Base-by-base conservation (phyloP, 2,888 invertebrate genomes). In the Eupithecia tripunctaria region DNA sequence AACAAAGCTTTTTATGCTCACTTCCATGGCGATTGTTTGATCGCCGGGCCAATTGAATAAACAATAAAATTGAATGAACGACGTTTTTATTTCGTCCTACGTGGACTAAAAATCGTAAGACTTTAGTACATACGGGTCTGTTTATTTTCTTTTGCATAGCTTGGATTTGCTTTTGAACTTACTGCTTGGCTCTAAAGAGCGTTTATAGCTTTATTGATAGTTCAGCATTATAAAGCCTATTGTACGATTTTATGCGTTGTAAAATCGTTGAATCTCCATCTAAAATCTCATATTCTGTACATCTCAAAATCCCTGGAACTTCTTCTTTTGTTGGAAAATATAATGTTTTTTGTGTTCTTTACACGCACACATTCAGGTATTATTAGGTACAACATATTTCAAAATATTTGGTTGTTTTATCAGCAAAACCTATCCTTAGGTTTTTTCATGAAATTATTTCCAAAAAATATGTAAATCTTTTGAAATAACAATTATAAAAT, bases 1-100 rank as follows among this genome's bases (percentile, higher is more conserved):
- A 56, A 62, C 65, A 70, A 70, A 70, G 70, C 65, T 65, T 69
- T 72, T 15, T 38, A 72, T 66, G 63, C 27, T 41, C 66, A 63
- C 67, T 62, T 60, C 43, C 36, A 43, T 18, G 27, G 38, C 67
- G 10, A 62, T 67, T 67, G 67, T 69, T 72, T 72, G 43, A 69
- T 62, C 69, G 63, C 32, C 62, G 70, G 29, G 43, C 38, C 62
- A 62, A 47, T 67, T 14, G 14, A 71, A 67, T 60, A 67, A 62
- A 62, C 62, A 32, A 63, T 63, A 63, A 32, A 63, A 63, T 29
- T 29, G 15, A 29, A 60, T 29, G 29, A 63, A 56, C 56, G 12
- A 25, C 21, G 14, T 25, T 56, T 25, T 21, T 25, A 56, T 56
- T 56, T 56, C 25, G 25, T 21, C n/a, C 25, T 41, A 64, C 51